Evolutionary conservation across 1,140 invertebrate genomes (phyloP), one percentile per base, ranked within the genome.

Genomic region (Drosophila setifemur): DNA sequence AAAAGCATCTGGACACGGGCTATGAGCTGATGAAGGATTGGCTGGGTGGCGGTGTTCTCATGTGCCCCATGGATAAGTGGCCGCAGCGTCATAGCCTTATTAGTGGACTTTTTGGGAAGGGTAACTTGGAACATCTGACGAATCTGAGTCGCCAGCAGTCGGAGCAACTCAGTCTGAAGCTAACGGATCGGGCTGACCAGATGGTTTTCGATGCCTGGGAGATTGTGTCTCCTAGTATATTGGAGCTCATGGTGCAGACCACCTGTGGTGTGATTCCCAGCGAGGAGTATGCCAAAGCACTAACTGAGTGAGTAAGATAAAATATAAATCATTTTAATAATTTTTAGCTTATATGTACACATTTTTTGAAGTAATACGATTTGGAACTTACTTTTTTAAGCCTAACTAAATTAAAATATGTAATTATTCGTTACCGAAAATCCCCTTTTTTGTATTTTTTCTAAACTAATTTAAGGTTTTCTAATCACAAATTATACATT

Each of bases 1-100:
- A 78, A n/a, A 23, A 37, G 4, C 63, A 79, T 14, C 23, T 61
- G 47, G 60, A 73, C 19, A 88, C 78, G 3, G 83, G 83, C 21
- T 55, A 83, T 19, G 60, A 83, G 18, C 60, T 83, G 23, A 73
- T 88, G 74, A 49, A 9, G 16, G 37, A 66, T 50, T 75, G 78
- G 67, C 49, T 85, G 4, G 57, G 19, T 0, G 54, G 61, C 5
- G 71, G 67, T 31, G 31, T 75, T 7, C 52, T 69, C n/a, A 68
- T 53, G 21, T 68, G 76, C 11, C 16, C 23, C 21, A n/a, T 31
- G 8, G 53, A 73, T 4, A 55, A 75, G 6, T 83, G 77, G 83
- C 31, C 53, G n/a, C 43, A 68, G 7, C 50, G 77, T 0, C 83
- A 82, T 35, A 28, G 44, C 7, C 37, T 63, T 2, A 37, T 88